These are phyloP conservation scores for Bujurquina vittata DNA, from an alignment of 2,113 vertebrate genomes.

Conservation along the genomic window DNA sequence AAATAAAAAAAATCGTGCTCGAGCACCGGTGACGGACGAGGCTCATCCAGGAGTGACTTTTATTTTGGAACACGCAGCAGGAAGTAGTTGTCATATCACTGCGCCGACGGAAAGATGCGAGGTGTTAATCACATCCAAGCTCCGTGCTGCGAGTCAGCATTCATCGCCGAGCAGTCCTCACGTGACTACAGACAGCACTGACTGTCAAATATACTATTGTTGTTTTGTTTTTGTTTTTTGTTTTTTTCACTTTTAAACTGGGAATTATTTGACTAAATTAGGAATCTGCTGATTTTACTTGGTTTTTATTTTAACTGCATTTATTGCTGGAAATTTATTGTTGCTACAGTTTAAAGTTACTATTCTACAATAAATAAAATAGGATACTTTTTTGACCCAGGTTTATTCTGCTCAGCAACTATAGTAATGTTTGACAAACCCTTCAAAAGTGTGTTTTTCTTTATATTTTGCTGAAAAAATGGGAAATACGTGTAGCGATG, in stretches of 20 bases:
- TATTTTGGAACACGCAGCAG: constrained; percentile 1
- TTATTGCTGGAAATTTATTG: neutral
- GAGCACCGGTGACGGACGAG: neutral
- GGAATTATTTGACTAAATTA: constrained; percentile 5
- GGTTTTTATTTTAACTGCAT: neutral
- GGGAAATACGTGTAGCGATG: neutral
- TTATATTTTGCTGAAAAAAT: neutral
- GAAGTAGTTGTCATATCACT: neutral
- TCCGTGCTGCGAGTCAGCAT: constrained; percentile 54
- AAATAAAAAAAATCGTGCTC: constrained; percentile 35
- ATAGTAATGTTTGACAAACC: too few species aligned
- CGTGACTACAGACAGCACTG: constrained; percentile 55
- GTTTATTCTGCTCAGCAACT: neutral
- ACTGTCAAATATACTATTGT: neutral
- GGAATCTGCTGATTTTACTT: neutral
- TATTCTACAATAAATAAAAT: neutral
- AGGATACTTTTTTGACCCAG: too few species aligned
- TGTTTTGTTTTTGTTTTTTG: neutral
- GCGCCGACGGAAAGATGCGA: rapidly evolving
- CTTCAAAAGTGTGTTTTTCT: neutral
- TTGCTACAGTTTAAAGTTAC: neutral
- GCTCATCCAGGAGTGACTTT: neutral
- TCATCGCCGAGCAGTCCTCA: constrained; percentile 41
- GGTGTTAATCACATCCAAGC: constrained; percentile 43
- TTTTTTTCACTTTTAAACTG: neutral